Evolutionary conservation across 2,113 vertebrate species (phyloP).

Genomic region (Takifugu bimaculatus): DNA sequence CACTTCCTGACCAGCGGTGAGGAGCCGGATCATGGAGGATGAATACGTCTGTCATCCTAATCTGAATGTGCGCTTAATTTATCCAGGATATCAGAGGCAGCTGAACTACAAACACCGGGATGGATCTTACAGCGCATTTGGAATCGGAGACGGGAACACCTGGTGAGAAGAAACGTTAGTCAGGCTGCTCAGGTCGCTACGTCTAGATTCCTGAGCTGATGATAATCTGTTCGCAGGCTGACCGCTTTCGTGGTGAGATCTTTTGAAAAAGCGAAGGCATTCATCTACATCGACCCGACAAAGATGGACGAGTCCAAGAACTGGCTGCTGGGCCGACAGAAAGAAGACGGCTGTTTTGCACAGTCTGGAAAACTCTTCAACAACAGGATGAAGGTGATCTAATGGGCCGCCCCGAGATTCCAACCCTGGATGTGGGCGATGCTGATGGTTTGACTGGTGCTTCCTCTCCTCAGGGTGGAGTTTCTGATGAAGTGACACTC

Average conservation of each 20-base stretch:
- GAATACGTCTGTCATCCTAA: neutral
- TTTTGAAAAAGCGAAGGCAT: no score
- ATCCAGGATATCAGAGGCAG: slow-evolving; percentile 83
- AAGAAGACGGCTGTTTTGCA: slow-evolving; percentile 75
- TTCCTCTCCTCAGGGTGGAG: slow-evolving; percentile 71
- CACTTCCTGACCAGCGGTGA: slow-evolving; percentile 79
- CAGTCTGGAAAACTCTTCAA: slow-evolving; percentile 72
- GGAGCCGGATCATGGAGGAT: slow-evolving; percentile 14
- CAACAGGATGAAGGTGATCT: slow-evolving; percentile 77
- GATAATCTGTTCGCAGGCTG: no score
- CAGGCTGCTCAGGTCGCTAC: no score
- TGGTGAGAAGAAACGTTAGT: no score
- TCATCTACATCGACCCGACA: slow-evolving; percentile 58
- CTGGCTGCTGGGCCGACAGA: slow-evolving; percentile 73
- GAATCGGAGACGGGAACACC: no score
- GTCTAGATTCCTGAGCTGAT: no score
- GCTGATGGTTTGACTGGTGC: neutral
- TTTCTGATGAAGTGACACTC: slow-evolving; percentile 77
- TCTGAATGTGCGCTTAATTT: no score
- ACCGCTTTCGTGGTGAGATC: no score
- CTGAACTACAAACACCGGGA: slow-evolving; percentile 79
- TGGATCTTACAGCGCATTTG: slow-evolving; percentile 82
- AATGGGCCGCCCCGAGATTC: neutral
- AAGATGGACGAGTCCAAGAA: slow-evolving; percentile 42
- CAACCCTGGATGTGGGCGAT: no score